Base-by-base conservation (phyloP, 2,888 invertebrate species). In the Spisula solida region DNA sequence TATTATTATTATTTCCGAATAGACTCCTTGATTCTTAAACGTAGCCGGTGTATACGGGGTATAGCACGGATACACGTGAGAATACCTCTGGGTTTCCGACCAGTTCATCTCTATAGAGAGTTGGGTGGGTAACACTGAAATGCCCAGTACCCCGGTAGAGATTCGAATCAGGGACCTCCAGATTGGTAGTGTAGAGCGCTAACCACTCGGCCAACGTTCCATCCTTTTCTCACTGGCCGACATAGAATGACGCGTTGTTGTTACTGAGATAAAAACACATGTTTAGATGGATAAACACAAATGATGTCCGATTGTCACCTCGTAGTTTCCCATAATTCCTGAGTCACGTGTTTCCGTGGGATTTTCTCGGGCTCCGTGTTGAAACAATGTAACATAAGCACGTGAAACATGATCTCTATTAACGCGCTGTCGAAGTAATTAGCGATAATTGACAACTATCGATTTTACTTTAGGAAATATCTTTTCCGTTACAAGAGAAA, bases 331-430 rank as follows among this genome's bases (percentile, higher is more conserved):
- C 88, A 91, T 66, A 89, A 91, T 90, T 90, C 87, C 89, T 87
- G 47, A 48, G 60, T 82, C 87, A 82, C 91, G 84, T 86, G 89
- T 80, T 89, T 89, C 89, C 89, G 91, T 91, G 91, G 89, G 91
- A 89, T 89, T 79, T 85, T 51, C 66, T 56, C 78, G 83, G 81
- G 16, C 51, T 83, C 47, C 81, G 82, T 85, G 75, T 25, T 82
- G 81, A 91, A 83, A 89, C 91, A 91, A 91, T 86, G 91, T 91
- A 84, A 81, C 41, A 86, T 86, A 91, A 89, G 90, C 89, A 88
- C 88, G 89, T 90, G 89, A 90, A 91, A 84, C 85, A 66, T 89
- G 91, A 82, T 86, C 66, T 87, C 85, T 88, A 91, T 91, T 86
- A 84, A 86, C 75, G 75, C 48, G 56, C 48, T 60, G 14, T 20